These are phyloP conservation scores for Eulithis testata DNA, from an alignment of 2,888 invertebrate genomes.

Conservation along the genomic window DNA sequence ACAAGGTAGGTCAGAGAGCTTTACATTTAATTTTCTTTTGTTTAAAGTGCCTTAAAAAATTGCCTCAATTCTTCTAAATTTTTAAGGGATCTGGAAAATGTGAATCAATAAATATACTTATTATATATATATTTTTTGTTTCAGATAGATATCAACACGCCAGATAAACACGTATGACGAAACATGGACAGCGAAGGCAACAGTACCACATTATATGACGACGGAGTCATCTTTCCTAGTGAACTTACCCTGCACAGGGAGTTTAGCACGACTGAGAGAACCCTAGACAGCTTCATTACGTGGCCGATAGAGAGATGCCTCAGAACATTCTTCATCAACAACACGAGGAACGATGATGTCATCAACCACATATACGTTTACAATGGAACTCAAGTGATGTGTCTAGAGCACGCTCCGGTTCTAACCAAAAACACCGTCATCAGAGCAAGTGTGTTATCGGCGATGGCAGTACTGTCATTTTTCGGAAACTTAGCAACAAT, in stretches of 20 bases:
- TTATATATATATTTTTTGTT: constrained; percentile 60
- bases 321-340: constrained; percentile 58
- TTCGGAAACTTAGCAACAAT: constrained; percentile 91
- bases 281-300: constrained; percentile 46
- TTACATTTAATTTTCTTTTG: too few species aligned
- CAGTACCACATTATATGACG: constrained; percentile 78
- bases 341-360: constrained; percentile 55
- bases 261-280: constrained; percentile 51
- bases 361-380: constrained; percentile 54
- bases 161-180: constrained; percentile 69
- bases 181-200: constrained; percentile 77
- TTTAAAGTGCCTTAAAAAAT: too few species aligned
- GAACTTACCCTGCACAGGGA: constrained; percentile 58
- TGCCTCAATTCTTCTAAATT: too few species aligned
- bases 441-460: constrained; percentile 87
- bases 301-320: constrained; percentile 74
- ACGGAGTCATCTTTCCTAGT: constrained; percentile 52
- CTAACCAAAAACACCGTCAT: constrained; percentile 86
- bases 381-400: constrained; percentile 70
- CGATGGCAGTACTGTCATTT: constrained; percentile 89
- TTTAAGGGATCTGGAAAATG: too few species aligned
- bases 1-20: too few species aligned
- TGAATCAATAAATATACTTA: too few species aligned
- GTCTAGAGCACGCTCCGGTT: constrained; percentile 88
- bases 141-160: constrained; percentile 52